Evolutionary conservation across 2,888 invertebrate genomes (phyloP), one percentile per base, ranked within the genome.

Genomic region (Epirrita christyi): DNA sequence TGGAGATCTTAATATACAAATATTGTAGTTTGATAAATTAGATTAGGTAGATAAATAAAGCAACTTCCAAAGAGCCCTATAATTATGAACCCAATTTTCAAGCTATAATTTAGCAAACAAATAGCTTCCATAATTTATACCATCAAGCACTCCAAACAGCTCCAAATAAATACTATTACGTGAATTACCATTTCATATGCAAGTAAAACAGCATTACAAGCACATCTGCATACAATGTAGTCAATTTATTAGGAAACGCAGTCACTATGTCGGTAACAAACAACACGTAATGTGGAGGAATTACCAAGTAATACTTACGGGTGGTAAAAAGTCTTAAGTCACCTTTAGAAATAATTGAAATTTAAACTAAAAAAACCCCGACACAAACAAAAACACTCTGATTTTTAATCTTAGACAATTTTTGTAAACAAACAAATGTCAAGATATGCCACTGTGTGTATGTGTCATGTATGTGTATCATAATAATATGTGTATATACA

Each of bases 161-260:
- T 50, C 49, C 38, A 53, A 61, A 56, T 51, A 51, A 48, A 48
- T 14, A 27, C 36, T 21, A 37, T 21, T 10, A 51, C 14, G 54
- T 55, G 57, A 55, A 58, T 61, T 61, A 61, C 48, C 57, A 57
- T 59, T 50, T 34, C 48, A 47, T 57, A 61, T 57, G 61, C 61
- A 57, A 61, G 61, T 57, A 41, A 60, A 52, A 13, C 44, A 32
- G 60, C 62, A 59, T 63, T 64, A 66, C 47, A 50, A 59, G 36
- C 41, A 40, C 50, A 70, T 68, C 58, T 64, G 50, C 68, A 70
- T 72, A 70, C 69, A 70, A 72, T 72, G 67, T 58, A 47, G 21
- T 43, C 48, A n/a, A 63, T 59, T 60, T 65, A 61, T 65, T 63
- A 53, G 59, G 48, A 49, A 61, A 64, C 53, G 50, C 62, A 67